A percentile compares a stretch with the other conserved stretches of the same genome.
Conservation (phyloP, 2,113 vertebrate genomes). For the Syrmaticus mikado region DNA sequence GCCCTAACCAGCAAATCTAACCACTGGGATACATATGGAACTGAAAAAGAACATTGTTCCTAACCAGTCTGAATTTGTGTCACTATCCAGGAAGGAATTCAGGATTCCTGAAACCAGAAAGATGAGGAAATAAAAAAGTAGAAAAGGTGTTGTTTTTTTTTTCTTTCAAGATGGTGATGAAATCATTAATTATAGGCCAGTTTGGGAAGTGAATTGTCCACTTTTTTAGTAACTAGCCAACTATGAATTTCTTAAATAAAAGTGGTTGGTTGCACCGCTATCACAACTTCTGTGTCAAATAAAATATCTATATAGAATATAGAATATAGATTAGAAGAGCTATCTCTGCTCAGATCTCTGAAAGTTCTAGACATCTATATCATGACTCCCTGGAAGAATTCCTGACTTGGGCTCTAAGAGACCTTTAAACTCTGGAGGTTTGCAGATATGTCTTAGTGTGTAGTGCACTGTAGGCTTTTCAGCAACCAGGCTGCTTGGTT, state of each 20-base stretch:
- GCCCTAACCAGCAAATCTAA: not conserved
- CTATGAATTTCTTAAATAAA: not conserved
- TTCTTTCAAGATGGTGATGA: not conserved
- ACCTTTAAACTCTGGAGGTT: not conserved
- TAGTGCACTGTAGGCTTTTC: not conserved
- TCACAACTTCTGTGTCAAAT: not conserved
- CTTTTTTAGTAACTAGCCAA: not conserved
- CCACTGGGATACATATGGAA: not conserved
- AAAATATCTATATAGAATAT: not conserved
- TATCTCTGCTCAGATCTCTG: not conserved
- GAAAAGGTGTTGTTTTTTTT: not conserved
- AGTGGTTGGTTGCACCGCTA: not conserved
- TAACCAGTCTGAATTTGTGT: not conserved
- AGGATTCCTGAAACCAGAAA: not conserved
- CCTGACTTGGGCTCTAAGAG: not conserved
- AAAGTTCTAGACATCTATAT: not conserved
- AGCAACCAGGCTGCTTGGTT: not conserved
- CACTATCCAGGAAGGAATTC: not conserved
- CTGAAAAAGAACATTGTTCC: not conserved
- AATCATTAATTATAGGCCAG: not conserved
- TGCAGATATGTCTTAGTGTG: not conserved
- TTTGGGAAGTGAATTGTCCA: not conserved
- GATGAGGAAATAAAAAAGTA: not conserved
- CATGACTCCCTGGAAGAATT: not conserved
- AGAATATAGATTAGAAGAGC: not conserved